phyloP scores from a whole-genome alignment of 1,140 invertebrate genomes.

The Antheraea pernyi region DNA sequence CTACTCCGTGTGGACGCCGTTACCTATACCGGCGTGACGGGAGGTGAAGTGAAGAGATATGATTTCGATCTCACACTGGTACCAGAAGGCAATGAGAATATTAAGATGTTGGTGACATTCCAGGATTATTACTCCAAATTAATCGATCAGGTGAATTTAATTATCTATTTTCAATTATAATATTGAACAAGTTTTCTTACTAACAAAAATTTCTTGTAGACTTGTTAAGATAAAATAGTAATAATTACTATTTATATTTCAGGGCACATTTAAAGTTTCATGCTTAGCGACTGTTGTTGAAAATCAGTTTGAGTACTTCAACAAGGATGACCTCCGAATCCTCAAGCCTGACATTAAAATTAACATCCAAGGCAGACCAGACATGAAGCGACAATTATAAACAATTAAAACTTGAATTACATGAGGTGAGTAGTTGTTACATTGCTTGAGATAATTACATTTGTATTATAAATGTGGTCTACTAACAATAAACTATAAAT shows the following conservation, averaged over 20 bases:
- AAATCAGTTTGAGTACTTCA: conserved; percentile 92
- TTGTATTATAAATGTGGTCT: too few species aligned
- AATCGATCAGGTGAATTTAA: conserved; percentile 80
- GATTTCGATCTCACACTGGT: conserved; percentile 83
- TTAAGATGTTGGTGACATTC: conserved; percentile 86
- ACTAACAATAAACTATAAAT: too few species aligned
- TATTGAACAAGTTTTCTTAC: neutral
- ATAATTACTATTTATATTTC: conserved; percentile 34
- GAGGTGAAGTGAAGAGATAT: conserved; percentile 85
- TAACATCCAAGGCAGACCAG: conserved; percentile 81
- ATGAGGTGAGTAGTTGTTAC: conserved; percentile 77
- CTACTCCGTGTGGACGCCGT: conserved; percentile 89
- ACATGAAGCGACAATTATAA: conserved; percentile 83
- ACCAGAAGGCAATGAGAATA: conserved; percentile 83
- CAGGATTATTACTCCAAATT: conserved; percentile 89
- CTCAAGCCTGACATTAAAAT: conserved; percentile 94
- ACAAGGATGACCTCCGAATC: conserved; percentile 93
- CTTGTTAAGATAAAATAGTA: too few species aligned
- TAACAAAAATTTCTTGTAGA: neutral
- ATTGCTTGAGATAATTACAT: too few species aligned
- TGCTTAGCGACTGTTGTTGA: conserved; percentile 90
- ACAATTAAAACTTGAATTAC: conserved; percentile 85
- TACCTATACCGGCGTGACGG: conserved; percentile 89
- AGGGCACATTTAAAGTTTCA: conserved; percentile 91
- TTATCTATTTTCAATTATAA: neutral